Conservation (phyloP, 2,797 vertebrate genomes). For the Rhinoraja longicauda region DNA sequence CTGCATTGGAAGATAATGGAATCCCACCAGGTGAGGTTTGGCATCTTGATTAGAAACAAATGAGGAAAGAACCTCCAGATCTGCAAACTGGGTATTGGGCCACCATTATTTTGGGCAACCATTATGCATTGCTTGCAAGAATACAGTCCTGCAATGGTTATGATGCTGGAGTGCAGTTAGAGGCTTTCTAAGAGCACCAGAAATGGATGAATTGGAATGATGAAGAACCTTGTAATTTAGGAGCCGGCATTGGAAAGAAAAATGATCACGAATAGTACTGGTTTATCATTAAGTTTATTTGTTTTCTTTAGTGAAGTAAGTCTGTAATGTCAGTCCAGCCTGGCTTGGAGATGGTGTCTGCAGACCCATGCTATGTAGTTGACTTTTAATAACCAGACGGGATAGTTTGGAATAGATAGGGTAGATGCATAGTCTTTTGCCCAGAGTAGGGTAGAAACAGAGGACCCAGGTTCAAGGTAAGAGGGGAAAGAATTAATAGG, state of each 20-base stretch:
- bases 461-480: no score
- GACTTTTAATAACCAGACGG: background rate
- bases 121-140: background rate
- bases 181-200: background rate
- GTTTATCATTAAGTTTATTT: background rate
- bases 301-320: background rate
- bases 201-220: no score
- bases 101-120: background rate
- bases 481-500: no score
- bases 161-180: background rate
- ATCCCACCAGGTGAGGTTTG: constrained; percentile 76
- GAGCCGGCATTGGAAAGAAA: background rate
- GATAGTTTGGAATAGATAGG: no score
- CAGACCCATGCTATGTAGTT: background rate
- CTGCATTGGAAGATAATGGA: constrained; percentile 83
- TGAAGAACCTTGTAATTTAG: background rate
- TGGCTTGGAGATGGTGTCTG: background rate
- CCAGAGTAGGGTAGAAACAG: no score
- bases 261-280: background rate
- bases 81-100: background rate
- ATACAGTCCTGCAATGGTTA: background rate
- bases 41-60: background rate
- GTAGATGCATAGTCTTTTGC: no score
- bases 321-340: background rate
- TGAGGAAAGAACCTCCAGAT: background rate